Evolutionary conservation across 2,797 vertebrate species (phyloP), one percentile per base, ranked within the genome.

Genomic region (Arnoldichthys spilopterus): DNA sequence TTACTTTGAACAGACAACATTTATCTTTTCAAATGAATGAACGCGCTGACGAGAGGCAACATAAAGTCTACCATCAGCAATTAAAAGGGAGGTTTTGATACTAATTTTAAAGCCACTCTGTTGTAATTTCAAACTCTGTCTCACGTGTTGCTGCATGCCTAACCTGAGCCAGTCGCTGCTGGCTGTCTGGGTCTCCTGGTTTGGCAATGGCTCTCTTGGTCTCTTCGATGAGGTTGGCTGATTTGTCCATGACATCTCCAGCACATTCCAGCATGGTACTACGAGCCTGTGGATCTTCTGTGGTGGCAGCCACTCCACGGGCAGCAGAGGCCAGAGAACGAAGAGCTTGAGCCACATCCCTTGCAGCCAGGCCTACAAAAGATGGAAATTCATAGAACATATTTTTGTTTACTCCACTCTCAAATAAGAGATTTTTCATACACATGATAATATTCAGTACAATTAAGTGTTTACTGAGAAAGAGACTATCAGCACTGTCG

Each of bases 151-250:
- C 26, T 45, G 20, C 53, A 30, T 45, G 45, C 66, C 89, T 77
- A 54, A 97, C 97, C 96, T 99, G 98, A 22, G 96, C 97, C 82
- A 99, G 91, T 28, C 97, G 93, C 86, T 99, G 98, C 86, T 99
- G 97, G 87, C 93, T 96, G 84, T 98, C 97, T 0, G 96, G 93
- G 71, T 99, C 97, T 34, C 96, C 96, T 0, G 98, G 96, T 78
- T 96, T 98, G 79, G 94, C 91, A 6, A 98, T 92, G 0, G 97
- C 96, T 78, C 96, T 96, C 88, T 97, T 97, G 0, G 96, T 97
- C 87, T 99, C 97, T 84, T 98, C 97, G 0, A 99, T 96, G 49
- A 99, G 95, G 86, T 96, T 98, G 87, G 93, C 95, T 0, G 98
- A 97, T 86, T 99, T 99, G 82, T 99, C 97, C 94, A 99, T 96